phyloP scores from a whole-genome alignment of 1,140 invertebrate species.

The Pseudomyrmex cubaensis region DNA sequence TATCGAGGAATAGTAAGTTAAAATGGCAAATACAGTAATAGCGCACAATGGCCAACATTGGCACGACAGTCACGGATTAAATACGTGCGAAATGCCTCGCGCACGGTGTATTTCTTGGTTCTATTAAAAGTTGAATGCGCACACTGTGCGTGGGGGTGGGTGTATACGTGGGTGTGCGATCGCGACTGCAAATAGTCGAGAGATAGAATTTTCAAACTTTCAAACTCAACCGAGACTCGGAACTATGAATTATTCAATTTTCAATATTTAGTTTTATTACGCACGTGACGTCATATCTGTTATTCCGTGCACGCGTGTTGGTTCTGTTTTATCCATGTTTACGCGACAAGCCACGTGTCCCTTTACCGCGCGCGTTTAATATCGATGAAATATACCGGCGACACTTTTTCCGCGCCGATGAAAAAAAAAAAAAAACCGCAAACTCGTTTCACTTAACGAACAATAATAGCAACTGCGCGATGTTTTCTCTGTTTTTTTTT shows the following conservation, averaged over 20 bases:
- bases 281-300: neutral
- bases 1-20: conserved; percentile 79
- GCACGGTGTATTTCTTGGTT: conserved; percentile 35
- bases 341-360: neutral
- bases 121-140: conserved; percentile 61
- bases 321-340: neutral
- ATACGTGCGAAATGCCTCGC: conserved; percentile 81
- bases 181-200: neutral
- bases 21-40: conserved; percentile 67
- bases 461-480: conserved; percentile 26
- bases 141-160: neutral
- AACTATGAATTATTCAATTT: conserved; percentile 2
- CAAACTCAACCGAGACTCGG: neutral
- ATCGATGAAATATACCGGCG: conserved; percentile 20
- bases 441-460: conserved; percentile 37
- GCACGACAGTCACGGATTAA: conserved; percentile 79
- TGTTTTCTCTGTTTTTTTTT: neutral
- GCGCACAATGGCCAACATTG: conserved; percentile 70
- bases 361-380: conserved; percentile 7
- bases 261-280: neutral
- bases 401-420: conserved; percentile 13
- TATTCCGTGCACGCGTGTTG: neutral
- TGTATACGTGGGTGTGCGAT: conserved; percentile 15
- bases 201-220: conserved; percentile 9
- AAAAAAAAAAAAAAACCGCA: conserved; percentile 25